A percentile compares a stretch with the other conserved stretches of the same genome.
These are phyloP conservation scores for Atrina japonica DNA, from an alignment of 2,888 invertebrate genomes.

Conservation along the genomic window DNA sequence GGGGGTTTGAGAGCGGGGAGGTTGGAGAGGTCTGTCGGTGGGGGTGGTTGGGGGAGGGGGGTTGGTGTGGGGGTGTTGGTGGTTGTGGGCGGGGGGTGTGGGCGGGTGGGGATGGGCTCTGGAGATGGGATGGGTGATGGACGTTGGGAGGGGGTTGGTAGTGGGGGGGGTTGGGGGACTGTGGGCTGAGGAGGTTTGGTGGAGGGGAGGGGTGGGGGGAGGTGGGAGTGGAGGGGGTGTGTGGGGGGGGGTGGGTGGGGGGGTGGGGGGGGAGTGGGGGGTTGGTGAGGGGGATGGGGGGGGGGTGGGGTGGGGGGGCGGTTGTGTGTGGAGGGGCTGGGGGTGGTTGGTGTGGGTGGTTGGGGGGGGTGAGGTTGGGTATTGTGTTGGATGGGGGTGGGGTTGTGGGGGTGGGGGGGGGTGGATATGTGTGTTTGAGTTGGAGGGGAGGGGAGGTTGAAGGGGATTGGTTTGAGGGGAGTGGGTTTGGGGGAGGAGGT, in stretches of 20 bases:
- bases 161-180: not conserved
- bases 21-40: not conserved
- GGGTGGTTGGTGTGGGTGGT: not conserved
- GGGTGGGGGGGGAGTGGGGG: too few species aligned
- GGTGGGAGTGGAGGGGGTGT: not conserved
- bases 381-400: not conserved
- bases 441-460: conserved; percentile 5
- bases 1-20: not conserved
- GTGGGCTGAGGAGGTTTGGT: not conserved
- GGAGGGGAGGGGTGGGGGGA: too few species aligned
- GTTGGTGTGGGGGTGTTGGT: conserved; percentile 1
- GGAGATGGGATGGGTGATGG: not conserved
- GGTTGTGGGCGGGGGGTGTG: too few species aligned
- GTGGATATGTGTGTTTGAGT: too few species aligned
- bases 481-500: not conserved
- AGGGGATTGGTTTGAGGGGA: not conserved
- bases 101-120: not conserved
- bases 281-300: too few species aligned
- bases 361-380: not conserved
- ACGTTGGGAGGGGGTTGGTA: not conserved
- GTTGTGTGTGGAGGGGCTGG: conserved; percentile 11
- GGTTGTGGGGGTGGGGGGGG: not conserved
- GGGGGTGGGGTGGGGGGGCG: too few species aligned
- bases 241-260: too few species aligned
- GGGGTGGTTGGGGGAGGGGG: not conserved